Base-by-base conservation (phyloP, 2,888 invertebrate genomes). In the Volucella inanis region DNA sequence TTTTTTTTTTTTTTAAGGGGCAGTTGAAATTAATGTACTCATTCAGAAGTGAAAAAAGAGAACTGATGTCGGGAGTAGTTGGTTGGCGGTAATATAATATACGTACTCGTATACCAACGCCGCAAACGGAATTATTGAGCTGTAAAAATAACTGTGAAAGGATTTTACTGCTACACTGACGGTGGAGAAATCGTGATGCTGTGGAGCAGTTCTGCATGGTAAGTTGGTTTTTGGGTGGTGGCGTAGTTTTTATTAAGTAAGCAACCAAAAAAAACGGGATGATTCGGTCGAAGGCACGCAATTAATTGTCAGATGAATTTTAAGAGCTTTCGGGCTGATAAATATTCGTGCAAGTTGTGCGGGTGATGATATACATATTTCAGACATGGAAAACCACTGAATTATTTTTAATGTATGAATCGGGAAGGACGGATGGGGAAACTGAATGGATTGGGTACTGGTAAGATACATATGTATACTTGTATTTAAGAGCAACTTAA, bases 301-400 rank as follows among this genome's bases (percentile, higher is more conserved):
- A 81, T 85, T 85, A 76, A 71, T 81, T 81, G 76, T 68, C 81
- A 67, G 72, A 77, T 81, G 76, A 85, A 77, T 85, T 85, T 85
- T 72, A 80, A 85, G 55, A 59, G 81, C 55, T 85, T 76, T 72
- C 62, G 61, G 31, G 49, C 71, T 67, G 61, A 80, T 76, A 76
- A 80, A 80, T 84, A 80, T 80, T 80, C 47, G 45, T 54, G 9
- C 67, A 65, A 72, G 71, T 67, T 54, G 38, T 47, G 57, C 55
- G 55, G 55, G 62, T 74, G 59, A 49, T 72, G 52, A 52, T 72
- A 14, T 50, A 31, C 50, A 31, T 45, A 43, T 38, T 18, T 52
- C 22, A 18, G 39, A 12, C 50, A 43, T 31, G 49, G 12, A 12
- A 50, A 43, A 14, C 41, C 50, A n/a, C 22, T 14, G 71, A 50